These are phyloP conservation scores for Brachyhypopomus gauderio DNA, from an alignment of 2,113 vertebrate genomes.

Conservation along the genomic window DNA sequence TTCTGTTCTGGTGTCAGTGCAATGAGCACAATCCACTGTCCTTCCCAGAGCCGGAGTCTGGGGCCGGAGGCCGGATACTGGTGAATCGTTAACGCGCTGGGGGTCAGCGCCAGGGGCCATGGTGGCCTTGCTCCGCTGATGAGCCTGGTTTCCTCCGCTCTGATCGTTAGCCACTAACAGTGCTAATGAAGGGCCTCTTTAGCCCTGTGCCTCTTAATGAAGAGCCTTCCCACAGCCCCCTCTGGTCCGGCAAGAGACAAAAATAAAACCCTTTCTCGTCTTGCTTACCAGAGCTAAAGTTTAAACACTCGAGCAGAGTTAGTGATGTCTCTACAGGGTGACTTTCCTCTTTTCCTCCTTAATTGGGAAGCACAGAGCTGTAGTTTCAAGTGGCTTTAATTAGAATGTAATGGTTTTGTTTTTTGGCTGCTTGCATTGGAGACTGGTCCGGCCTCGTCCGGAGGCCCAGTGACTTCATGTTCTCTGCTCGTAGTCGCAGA, in stretches of 20 bases:
- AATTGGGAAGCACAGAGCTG: conserved; percentile 45
- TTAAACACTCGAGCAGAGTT: conserved; percentile 51
- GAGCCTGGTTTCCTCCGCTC: conserved; percentile 43
- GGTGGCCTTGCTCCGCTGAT: conserved; percentile 31
- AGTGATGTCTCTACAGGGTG: conserved; percentile 41
- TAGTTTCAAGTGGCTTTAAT: conserved; percentile 52
- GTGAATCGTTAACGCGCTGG: conserved; percentile 27
- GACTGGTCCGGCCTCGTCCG: conserved; percentile 39
- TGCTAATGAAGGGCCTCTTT: conserved; percentile 60
- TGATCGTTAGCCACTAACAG: conserved; percentile 41
- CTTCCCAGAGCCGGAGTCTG: conserved; percentile 17
- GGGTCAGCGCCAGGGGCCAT: background rate
- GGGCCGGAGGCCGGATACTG: conserved; percentile 38
- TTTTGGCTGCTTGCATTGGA: conserved; percentile 48
- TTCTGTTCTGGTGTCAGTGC: background rate
- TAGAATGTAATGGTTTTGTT: conserved; percentile 51
- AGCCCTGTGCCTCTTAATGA: conserved; percentile 46
- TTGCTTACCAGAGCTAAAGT: conserved; percentile 36
- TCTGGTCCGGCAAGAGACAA: conserved; percentile 12
- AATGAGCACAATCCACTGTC: background rate
- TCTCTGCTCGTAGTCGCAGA: conserved; percentile 10
- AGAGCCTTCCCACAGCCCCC: conserved; percentile 32
- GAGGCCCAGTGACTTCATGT: conserved; percentile 14
- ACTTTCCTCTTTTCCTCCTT: conserved; percentile 43
- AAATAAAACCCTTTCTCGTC: conserved; percentile 26